These are phyloP conservation scores for Malacoctenus gilli DNA, from an alignment of 2,797 vertebrate species.

Conservation along the genomic window DNA sequence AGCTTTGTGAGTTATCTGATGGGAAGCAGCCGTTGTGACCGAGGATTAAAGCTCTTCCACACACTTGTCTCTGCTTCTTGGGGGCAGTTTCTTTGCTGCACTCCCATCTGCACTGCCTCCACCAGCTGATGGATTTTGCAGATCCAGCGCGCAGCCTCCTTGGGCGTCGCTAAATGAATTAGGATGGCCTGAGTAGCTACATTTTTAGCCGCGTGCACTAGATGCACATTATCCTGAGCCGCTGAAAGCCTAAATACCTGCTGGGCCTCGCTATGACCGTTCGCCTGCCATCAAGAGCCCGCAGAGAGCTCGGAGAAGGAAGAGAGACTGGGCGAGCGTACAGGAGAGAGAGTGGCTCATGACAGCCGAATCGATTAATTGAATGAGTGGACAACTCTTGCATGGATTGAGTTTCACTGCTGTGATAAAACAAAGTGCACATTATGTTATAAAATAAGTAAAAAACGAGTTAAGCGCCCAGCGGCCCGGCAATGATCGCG, in stretches of 20 bases:
- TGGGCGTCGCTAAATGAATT: conserved; percentile 74
- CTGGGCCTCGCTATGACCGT: conserved; percentile 54
- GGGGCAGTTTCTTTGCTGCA: conserved; percentile 44
- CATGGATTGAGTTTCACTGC: conserved; percentile 71
- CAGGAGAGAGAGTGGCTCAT: conserved; percentile 54
- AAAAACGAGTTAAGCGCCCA: conserved; percentile 60
- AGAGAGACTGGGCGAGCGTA: conserved; percentile 48
- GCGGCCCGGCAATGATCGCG: conserved; percentile 37
- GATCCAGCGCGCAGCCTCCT: conserved; percentile 59
- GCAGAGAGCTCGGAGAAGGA: conserved; percentile 58
- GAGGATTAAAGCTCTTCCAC: conserved; percentile 48
- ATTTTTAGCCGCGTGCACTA: conserved; percentile 70
- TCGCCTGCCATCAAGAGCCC: conserved; percentile 65
- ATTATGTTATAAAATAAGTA: conserved; percentile 68
- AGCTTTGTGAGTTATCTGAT: conserved; percentile 29
- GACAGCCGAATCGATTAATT: conserved; percentile 72
- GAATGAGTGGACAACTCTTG: conserved; percentile 75
- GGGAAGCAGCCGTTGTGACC: conserved; percentile 32
- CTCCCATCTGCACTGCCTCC: conserved; percentile 48
- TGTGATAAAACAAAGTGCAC: conserved; percentile 71
- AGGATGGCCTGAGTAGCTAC: conserved; percentile 68
- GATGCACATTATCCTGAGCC: conserved; percentile 71
- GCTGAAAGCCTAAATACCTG: conserved; percentile 77
- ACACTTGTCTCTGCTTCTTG: conserved; percentile 23
- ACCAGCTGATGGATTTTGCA: conserved; percentile 71